phyloP scores from a whole-genome alignment of 2,888 invertebrate genomes.

The Julus scanicus region DNA sequence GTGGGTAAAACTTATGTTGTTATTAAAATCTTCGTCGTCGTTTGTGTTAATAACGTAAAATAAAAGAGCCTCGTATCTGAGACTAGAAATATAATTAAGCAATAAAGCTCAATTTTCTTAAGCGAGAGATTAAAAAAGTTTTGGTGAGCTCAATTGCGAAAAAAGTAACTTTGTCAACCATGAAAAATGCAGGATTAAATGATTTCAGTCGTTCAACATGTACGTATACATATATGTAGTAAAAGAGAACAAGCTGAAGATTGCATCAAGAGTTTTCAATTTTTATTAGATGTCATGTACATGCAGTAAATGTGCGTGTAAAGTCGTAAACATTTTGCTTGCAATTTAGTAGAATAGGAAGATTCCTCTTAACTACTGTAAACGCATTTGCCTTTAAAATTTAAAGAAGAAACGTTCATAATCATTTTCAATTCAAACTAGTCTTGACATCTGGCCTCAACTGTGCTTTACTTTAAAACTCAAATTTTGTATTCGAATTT shows the following conservation, averaged over 20 bases:
- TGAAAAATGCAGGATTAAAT: background rate
- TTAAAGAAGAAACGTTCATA: background rate
- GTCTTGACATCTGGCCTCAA: background rate
- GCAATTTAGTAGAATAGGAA: background rate
- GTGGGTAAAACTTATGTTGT: background rate
- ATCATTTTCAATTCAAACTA: background rate
- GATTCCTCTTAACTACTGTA: background rate
- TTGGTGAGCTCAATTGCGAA: background rate
- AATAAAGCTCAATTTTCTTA: background rate
- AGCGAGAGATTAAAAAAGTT: conserved; percentile 4
- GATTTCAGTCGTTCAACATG: conserved; percentile 4
- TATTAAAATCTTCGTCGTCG: conserved; percentile 36
- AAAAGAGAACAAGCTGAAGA: background rate
- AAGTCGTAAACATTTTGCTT: background rate
- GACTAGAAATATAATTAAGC: conserved; percentile 34
- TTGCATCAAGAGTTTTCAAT: background rate
- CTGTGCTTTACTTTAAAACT: background rate
- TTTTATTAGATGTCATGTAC: background rate
- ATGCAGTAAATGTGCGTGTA: background rate
- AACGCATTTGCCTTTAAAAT: background rate
- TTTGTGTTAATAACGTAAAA: conserved; percentile 26
- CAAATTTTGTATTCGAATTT: too few relatives aligned
- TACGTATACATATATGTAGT: background rate
- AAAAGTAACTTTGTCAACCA: background rate
- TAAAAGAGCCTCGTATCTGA: background rate